Evolutionary conservation across 2,113 vertebrate species (phyloP), one percentile per base, ranked within the genome.

Genomic region (Myanophis thanlyinensis): DNA sequence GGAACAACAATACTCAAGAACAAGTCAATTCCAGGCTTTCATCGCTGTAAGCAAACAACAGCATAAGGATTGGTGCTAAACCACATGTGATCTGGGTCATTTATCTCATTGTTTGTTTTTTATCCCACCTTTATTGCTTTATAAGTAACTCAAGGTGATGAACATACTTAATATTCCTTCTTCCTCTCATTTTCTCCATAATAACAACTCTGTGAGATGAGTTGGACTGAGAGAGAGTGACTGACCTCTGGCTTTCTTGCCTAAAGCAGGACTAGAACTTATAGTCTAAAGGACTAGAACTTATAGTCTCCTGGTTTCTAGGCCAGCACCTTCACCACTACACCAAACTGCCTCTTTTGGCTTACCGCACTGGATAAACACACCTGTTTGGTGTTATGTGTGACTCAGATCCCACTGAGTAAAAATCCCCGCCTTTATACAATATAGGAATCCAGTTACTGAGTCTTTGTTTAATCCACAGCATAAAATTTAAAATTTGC

Each of bases 401-500:
- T 44, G 1, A 44, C 73, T 35, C 62, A 73, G 62, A 73, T 5
- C 13, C 4, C 62, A 40, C 18, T 80, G 3, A 44, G 73, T 80
- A 80, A 80, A 80, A 80, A 44, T 27, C 22, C 18, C 73, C 22
- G 73, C 35, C 18, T 80, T 44, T 44, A 44, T 44, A 44, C 18
- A 80, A 22, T 44, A 22, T 9, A 40, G 73, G 73, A 80, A 80
- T 44, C 73, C 73, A 80, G 35, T 20, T 27, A 85, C 11, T 27
- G 40, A 35, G 23, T 6, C 51, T 49, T 51, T 51, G 46, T 20
- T n/a, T 59, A 12, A 4, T 23, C 1, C 84, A 47, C n/a, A 92
- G 22, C 40, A 47, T 12, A 92, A 44, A 13, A 23, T 0, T 0
- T 35, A 27, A n/a, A 67, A 48, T 62, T 35, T 7, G 20, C 2